Evolutionary conservation across 2,888 invertebrate species (phyloP).

Genomic region (Aplocera efformata): DNA sequence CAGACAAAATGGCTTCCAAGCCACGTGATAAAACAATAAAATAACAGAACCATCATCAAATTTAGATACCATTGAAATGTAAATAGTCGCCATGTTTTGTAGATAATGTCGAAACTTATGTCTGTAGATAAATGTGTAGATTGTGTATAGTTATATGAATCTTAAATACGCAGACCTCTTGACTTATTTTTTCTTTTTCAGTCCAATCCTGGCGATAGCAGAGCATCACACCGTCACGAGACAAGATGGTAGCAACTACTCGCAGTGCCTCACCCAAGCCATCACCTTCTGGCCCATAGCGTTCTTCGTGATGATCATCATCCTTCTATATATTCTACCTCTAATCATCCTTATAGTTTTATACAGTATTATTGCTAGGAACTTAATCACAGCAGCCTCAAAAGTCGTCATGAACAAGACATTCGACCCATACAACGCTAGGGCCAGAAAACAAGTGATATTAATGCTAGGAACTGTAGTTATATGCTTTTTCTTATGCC

Average conservation of each 20-base stretch:
- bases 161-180: neutral
- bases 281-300: conserved; percentile 87
- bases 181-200: conserved; percentile 79
- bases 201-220: conserved; percentile 88
- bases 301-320: conserved; percentile 89
- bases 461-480: conserved; percentile 93
- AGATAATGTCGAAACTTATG: neutral
- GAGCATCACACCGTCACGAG: conserved; percentile 85
- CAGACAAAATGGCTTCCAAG: no score
- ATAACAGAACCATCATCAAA: no score
- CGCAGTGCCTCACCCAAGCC: conserved; percentile 90
- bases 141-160: conserved; percentile 1
- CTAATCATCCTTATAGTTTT: conserved; percentile 88
- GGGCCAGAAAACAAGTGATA: conserved; percentile 90
- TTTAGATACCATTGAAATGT: neutral
- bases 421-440: conserved; percentile 84
- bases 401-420: conserved; percentile 86
- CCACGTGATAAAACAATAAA: no score
- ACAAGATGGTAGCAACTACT: conserved; percentile 84
- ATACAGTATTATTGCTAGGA: conserved; percentile 91
- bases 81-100: neutral
- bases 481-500: conserved; percentile 91
- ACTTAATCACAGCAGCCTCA: conserved; percentile 86
- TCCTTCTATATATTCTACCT: conserved; percentile 90
- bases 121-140: conserved; percentile 15